Evolutionary conservation across 1,140 invertebrate genomes (phyloP).

Genomic region (Nasonia longicornis): DNA sequence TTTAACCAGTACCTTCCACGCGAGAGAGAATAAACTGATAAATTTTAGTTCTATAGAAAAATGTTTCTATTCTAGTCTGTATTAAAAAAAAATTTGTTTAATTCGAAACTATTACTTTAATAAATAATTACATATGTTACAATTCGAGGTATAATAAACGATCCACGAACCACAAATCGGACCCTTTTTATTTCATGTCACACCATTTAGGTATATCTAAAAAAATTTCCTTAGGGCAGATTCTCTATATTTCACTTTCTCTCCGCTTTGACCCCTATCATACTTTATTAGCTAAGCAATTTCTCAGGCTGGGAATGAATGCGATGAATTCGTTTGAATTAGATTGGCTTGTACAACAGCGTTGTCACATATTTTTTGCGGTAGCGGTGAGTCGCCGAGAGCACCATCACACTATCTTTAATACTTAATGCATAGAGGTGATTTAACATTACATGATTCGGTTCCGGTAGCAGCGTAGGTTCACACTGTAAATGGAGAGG

Average conservation of each 20-base stretch:
- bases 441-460: constrained; percentile 99
- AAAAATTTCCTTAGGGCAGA: constrained; percentile 34
- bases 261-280: constrained; percentile 14
- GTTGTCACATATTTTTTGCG: constrained; percentile 99
- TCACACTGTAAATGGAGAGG: constrained; percentile 82
- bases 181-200: constrained; percentile 38
- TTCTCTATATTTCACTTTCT: constrained; percentile 31
- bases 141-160: constrained; percentile 56
- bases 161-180: constrained; percentile 38
- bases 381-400: constrained; percentile 97
- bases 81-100: constrained; percentile 41
- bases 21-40: constrained; percentile 11
- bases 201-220: constrained; percentile 37
- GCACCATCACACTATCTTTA: constrained; percentile 99
- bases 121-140: constrained; percentile 64
- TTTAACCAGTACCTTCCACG: constrained; percentile 34
- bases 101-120: constrained; percentile 57
- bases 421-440: constrained; percentile 99
- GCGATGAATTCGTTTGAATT: constrained; percentile 57
- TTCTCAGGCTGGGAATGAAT: constrained; percentile 51
- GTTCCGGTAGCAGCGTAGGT: constrained; percentile 97
- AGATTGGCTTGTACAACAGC: constrained; percentile 98
- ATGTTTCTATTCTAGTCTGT: constrained; percentile 43
- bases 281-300: constrained; percentile 35
- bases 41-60: constrained; percentile 40